Base-by-base conservation (phyloP, 2,888 invertebrate species). In the Drosophila paranaensis region DNA sequence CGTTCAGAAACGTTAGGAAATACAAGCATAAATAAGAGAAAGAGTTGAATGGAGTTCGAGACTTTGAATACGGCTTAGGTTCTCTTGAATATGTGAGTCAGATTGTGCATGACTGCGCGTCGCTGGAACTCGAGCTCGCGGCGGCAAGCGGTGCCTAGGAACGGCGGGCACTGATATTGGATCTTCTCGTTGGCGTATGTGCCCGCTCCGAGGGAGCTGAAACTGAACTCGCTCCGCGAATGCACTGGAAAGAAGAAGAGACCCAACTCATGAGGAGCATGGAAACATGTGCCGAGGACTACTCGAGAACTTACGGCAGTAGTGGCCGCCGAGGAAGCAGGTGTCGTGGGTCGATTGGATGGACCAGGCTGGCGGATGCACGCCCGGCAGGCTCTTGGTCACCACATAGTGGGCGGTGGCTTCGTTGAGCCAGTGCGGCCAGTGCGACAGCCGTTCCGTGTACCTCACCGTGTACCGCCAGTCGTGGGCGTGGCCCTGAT, bases 401-500 rank as follows among this genome's bases (percentile, higher is more conserved):
- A 96, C 93, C 50, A 94, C 93, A 89, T 94, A 95, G 89, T 94
- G 93, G 0, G 94, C 96, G 16, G 93, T 92, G 1, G 94, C 95
- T 25, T 91, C 90, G 88, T 95, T 95, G 62, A 93, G 90, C 81
- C 95, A 93, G 81, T 94, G 93, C 0, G 96, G 96, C 92, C 95
- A 93, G 71, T 95, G 94, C 3, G 95, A 95, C 50, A 96, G 92
- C 77, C 93, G 93, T 89, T 96, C 96, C 5, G 88, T 94, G 83
- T 96, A 96, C 70, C 94, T 90, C 0, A 95, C 95, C 0, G 94
- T 94, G 87, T 96, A 96, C 78, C 94, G 94, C 96, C 96, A 96
- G 79, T 95, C 94, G 54, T 95, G 94, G 79, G 94, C 94, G 89
- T 95, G 95, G 3, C 95, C 95, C 73, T 94, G 94, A 90, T 96